A percentile compares a stretch with the other conserved stretches of the same genome.
These are phyloP conservation scores for Brachionus plicatilis DNA, from an alignment of 1,140 invertebrate genomes.

Conservation along the genomic window DNA sequence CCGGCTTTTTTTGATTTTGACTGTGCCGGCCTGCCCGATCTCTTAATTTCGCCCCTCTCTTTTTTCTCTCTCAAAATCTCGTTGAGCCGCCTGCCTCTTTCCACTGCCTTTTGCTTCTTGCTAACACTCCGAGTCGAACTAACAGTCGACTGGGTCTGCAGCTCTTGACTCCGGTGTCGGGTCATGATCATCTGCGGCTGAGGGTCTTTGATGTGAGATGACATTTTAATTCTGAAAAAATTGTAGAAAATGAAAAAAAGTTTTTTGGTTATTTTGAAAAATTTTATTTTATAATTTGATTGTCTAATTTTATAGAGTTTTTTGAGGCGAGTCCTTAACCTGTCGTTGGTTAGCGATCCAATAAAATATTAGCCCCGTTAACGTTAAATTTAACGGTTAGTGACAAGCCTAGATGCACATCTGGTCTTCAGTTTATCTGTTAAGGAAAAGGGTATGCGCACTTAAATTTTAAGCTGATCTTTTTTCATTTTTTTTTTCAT, in stretches of 20 bases:
- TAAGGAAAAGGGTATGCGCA: background rate
- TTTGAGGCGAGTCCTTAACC: background rate
- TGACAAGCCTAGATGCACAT: background rate
- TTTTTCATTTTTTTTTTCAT: background rate
- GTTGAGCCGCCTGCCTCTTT: background rate
- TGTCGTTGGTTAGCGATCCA: background rate
- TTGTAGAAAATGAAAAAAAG: background rate
- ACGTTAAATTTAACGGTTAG: background rate
- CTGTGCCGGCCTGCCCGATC: slow-evolving; percentile 92
- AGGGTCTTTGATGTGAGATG: background rate
- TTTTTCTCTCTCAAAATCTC: slow-evolving; percentile 57
- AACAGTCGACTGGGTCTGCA: background rate
- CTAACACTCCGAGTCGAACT: background rate
- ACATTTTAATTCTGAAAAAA: background rate
- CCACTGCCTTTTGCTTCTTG: background rate
- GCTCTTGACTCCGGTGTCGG: background rate
- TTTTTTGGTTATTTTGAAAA: background rate
- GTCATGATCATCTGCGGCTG: background rate
- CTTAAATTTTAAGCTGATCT: background rate
- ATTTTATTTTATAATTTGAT: background rate
- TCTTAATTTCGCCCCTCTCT: slow-evolving; percentile 98
- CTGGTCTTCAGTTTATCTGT: background rate
- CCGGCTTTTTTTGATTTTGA: slow-evolving; percentile 86
- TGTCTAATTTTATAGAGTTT: background rate
- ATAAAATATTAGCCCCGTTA: background rate